These are phyloP conservation scores for Lerema accius DNA, from an alignment of 1,140 invertebrate genomes.

Conservation along the genomic window DNA sequence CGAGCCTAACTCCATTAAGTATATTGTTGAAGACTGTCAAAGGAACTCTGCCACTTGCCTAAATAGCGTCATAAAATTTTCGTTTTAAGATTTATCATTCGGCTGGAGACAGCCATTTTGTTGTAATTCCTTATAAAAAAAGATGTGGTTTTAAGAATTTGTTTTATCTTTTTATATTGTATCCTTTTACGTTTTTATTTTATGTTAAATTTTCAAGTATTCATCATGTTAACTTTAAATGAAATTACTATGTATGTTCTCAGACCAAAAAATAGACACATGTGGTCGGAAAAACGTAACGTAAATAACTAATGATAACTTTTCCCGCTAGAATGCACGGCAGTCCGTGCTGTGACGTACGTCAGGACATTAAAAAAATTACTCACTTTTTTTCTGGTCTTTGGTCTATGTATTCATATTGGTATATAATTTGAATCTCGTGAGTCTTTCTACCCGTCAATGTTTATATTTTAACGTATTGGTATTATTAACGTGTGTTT, in stretches of 20 bases:
- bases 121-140: conserved; percentile 5
- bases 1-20: background rate
- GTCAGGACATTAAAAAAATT: too few species aligned
- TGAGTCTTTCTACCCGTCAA: too few species aligned
- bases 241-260: background rate
- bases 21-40: conserved; percentile 13
- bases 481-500: background rate
- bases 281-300: too few species aligned
- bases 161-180: conserved; percentile 5
- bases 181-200: background rate
- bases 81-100: background rate
- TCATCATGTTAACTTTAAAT: background rate
- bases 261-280: too few species aligned
- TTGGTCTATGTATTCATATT: background rate
- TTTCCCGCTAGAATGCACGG: too few species aligned
- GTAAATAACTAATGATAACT: too few species aligned
- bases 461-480: too few species aligned
- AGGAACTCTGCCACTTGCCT: conserved; percentile 10
- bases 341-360: too few species aligned
- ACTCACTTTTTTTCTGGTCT: too few species aligned
- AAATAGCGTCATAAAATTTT: background rate
- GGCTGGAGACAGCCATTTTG: background rate
- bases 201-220: background rate
- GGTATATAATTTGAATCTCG: background rate
- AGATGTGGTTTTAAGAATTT: too few species aligned